Percentiles rank a stretch among this genome's conserved stretches.
Conservation (phyloP, 2,797 vertebrate genomes). For the Acipenser transmontanus region DNA sequence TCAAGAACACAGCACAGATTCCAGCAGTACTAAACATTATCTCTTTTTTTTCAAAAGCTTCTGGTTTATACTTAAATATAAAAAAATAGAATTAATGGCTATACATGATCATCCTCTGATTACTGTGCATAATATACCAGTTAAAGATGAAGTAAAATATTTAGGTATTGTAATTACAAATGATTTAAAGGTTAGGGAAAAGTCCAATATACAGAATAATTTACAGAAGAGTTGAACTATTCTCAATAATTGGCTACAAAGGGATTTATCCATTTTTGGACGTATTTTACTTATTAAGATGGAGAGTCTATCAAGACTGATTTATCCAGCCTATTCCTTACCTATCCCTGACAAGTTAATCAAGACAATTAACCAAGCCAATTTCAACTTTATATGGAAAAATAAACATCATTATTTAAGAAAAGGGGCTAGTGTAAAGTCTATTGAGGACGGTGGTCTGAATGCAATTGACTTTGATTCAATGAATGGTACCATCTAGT, state of each 20-base stretch:
- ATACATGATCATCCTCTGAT: neutral
- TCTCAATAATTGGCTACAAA: constrained; percentile 7
- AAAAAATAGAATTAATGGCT: constrained; percentile 15
- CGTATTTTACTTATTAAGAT: constrained; percentile 9
- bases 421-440: neutral
- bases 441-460: constrained; percentile 7
- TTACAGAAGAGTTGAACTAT: neutral
- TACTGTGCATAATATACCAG: constrained; percentile 5
- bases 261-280: constrained; percentile 6
- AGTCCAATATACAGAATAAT: constrained; percentile 4
- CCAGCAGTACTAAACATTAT: neutral
- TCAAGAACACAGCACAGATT: constrained; percentile 1
- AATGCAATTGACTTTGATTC: constrained; percentile 15
- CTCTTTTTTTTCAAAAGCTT: constrained; percentile 1
- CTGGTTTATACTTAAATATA: neutral
- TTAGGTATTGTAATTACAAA: constrained; percentile 13
- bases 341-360: neutral
- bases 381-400: constrained; percentile 7
- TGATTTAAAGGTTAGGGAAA: neutral
- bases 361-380: neutral
- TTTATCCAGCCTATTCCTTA: constrained; percentile 5
- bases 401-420: constrained; percentile 5
- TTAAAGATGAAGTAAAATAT: constrained; percentile 12
- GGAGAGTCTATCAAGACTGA: neutral
- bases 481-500: constrained; percentile 12